Evolutionary conservation across 2,888 invertebrate genomes (phyloP).

Genomic region (Heliconius ismenius): DNA sequence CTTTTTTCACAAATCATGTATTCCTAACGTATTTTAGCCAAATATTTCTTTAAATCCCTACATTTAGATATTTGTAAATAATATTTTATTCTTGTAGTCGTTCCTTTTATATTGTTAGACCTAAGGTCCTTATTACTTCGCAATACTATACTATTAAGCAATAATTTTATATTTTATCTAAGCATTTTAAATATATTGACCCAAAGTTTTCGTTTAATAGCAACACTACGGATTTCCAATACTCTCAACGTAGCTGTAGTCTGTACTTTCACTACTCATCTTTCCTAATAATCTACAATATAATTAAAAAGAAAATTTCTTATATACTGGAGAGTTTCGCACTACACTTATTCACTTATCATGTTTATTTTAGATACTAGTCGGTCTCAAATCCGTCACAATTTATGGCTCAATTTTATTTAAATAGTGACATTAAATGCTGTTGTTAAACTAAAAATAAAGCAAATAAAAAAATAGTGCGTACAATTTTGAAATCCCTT

Average conservation of each 20-base stretch:
- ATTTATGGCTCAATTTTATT: conserved; percentile 20
- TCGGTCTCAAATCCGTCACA: conserved; percentile 21
- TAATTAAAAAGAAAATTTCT: conserved; percentile 18
- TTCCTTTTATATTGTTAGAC: conserved; percentile 73
- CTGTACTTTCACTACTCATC: conserved; percentile 27
- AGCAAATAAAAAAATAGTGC: conserved; percentile 20
- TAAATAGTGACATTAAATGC: conserved; percentile 12
- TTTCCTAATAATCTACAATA: conserved; percentile 25
- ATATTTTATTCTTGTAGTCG: conserved; percentile 76
- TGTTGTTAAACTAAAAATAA: conserved; percentile 20
- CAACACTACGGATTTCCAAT: conserved; percentile 29
- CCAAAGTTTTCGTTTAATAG: conserved; percentile 42
- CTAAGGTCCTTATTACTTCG: conserved; percentile 76
- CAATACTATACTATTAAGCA: conserved; percentile 78
- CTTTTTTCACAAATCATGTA: conserved; percentile 62
- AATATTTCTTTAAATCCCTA: conserved; percentile 76
- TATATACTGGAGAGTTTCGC: conserved; percentile 30
- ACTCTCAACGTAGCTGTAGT: conserved; percentile 30
- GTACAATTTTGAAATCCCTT: conserved; percentile 21
- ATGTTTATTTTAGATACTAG: conserved; percentile 2
- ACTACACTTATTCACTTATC: conserved; percentile 13
- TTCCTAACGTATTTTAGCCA: conserved; percentile 79
- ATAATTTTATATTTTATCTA: conserved; percentile 72
- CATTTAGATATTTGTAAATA: conserved; percentile 76
- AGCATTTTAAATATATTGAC: conserved; percentile 44